Evolutionary conservation across 2,797 vertebrate species (phyloP).

Genomic region (Pyrocephalus nanus): DNA sequence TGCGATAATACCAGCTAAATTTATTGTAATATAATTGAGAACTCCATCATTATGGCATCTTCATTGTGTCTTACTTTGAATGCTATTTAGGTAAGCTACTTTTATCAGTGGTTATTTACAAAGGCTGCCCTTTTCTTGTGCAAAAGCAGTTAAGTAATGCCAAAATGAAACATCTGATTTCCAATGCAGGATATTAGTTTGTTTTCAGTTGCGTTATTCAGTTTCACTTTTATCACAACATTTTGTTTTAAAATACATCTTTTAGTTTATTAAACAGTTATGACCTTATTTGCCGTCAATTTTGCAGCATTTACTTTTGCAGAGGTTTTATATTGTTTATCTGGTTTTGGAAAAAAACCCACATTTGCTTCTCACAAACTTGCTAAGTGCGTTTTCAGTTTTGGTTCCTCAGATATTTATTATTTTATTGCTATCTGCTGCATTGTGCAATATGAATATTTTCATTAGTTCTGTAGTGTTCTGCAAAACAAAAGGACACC

Average conservation of each 20-base stretch:
- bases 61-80: constrained; percentile 39
- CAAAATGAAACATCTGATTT: background rate
- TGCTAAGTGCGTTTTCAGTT: background rate
- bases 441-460: background rate
- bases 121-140: background rate
- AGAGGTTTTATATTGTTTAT: background rate
- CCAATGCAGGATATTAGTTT: background rate
- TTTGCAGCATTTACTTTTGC: background rate
- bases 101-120: constrained; percentile 39
- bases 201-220: background rate
- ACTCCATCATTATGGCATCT: constrained; percentile 57
- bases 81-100: constrained; percentile 7
- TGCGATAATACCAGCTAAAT: constrained; percentile 48
- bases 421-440: background rate
- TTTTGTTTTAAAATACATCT: background rate
- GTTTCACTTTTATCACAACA: background rate
- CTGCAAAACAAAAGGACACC: background rate
- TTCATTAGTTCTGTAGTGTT: background rate
- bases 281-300: background rate
- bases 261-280: background rate
- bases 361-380: background rate
- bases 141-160: background rate
- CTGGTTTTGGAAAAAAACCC: background rate
- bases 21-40: constrained; percentile 59
- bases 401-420: background rate